Evolutionary conservation across 2,113 vertebrate species (phyloP).

Genomic region (Pontoporia blainvillei): DNA sequence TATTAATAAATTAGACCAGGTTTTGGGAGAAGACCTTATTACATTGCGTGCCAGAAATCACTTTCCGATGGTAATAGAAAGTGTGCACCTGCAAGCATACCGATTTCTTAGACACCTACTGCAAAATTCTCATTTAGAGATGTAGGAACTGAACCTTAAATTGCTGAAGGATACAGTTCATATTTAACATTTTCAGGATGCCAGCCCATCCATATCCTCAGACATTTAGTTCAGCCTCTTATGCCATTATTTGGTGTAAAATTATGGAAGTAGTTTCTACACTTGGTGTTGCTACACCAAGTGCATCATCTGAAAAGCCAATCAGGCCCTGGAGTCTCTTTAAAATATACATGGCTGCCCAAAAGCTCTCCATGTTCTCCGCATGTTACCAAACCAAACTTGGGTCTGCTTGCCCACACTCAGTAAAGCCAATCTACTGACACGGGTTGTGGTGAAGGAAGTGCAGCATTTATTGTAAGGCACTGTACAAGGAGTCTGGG

Average conservation of each 20-base stretch:
- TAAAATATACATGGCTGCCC: neutral
- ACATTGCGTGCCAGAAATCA: neutral
- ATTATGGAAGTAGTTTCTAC: neutral
- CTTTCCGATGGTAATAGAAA: neutral
- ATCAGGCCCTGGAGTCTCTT: neutral
- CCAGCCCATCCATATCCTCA: neutral
- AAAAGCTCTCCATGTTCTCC: neutral
- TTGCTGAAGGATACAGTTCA: neutral
- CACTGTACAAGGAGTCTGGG: no score
- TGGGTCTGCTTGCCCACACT: no score
- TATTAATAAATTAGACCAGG: neutral
- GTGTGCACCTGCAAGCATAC: neutral
- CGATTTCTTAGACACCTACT: neutral
- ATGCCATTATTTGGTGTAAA: neutral
- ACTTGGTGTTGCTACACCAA: neutral
- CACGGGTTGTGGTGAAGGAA: no score
- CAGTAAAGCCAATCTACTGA: no score
- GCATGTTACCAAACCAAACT: no score
- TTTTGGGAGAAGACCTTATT: neutral
- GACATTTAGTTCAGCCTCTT: neutral
- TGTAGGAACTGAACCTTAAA: neutral
- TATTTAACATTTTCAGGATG: neutral
- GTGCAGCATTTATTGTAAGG: no score
- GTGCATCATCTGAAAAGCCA: neutral
- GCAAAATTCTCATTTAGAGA: neutral